Evolutionary conservation across 1,140 invertebrate genomes (phyloP).

Genomic region (Palaemon carinicauda): DNA sequence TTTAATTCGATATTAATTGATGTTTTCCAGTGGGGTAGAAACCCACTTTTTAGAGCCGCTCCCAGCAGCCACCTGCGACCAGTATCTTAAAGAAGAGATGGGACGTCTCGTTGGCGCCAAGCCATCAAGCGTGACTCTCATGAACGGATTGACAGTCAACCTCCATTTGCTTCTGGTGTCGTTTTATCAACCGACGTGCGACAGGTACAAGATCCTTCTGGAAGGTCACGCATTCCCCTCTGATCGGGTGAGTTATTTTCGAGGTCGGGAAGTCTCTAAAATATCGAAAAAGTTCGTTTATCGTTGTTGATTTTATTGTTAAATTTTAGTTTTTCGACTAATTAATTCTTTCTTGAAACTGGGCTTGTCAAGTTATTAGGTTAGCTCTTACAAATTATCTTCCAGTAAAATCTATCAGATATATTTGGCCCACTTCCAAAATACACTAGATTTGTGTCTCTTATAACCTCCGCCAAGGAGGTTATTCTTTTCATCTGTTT

Average conservation of each 20-base stretch:
- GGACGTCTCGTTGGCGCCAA: constrained; percentile 67
- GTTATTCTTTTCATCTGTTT: too few relatives aligned
- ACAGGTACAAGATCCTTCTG: constrained; percentile 70
- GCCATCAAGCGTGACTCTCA: constrained; percentile 67
- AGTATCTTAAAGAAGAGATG: constrained; percentile 64
- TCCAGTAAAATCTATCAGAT: too few relatives aligned
- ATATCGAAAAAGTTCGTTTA: background rate
- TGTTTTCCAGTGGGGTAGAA: constrained; percentile 65
- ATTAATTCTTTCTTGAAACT: background rate
- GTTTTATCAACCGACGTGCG: constrained; percentile 70
- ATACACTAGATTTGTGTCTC: too few relatives aligned
- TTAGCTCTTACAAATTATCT: too few relatives aligned
- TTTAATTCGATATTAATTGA: background rate
- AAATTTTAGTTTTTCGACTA: background rate
- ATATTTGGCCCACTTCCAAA: too few relatives aligned
- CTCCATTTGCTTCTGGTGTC: constrained; percentile 69
- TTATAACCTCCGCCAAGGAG: too few relatives aligned
- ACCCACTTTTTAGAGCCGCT: constrained; percentile 66
- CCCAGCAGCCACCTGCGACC: constrained; percentile 69
- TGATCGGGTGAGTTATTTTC: constrained; percentile 67
- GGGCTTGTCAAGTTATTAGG: too few relatives aligned
- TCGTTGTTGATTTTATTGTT: background rate
- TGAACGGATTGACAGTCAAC: constrained; percentile 72
- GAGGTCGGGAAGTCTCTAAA: too few relatives aligned
- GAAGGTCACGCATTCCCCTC: constrained; percentile 73